phyloP scores from a whole-genome alignment of 37 sponge, comb jelly and placozoan genomes.

The Cladorhizidae sp. region DNA sequence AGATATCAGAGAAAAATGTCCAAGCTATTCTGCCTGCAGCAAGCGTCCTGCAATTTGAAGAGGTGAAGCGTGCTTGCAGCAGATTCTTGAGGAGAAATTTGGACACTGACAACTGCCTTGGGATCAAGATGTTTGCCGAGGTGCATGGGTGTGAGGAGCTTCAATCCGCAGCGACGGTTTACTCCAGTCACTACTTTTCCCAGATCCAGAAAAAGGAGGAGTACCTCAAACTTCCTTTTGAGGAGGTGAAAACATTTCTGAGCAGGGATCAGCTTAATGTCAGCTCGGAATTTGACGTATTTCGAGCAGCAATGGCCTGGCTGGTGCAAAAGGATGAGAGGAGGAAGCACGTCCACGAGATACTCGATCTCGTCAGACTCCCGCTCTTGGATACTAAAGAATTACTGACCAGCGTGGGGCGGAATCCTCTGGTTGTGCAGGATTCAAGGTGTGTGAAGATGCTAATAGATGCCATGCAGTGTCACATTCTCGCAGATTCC shows the following conservation, averaged over 20 bases:
- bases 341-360: constrained; percentile 1
- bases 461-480: constrained; percentile 41
- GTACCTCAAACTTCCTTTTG: constrained; percentile 22
- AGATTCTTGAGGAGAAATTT: constrained; percentile 43
- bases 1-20: constrained; percentile 58
- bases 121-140: constrained; percentile 63
- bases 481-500: constrained; percentile 21
- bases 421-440: background rate
- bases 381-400: constrained; percentile 32
- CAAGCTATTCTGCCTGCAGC: constrained; percentile 64
- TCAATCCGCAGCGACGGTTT: constrained; percentile 27
- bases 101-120: constrained; percentile 67
- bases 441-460: constrained; percentile 39
- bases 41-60: constrained; percentile 54
- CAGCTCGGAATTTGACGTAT: constrained; percentile 46
- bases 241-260: constrained; percentile 29
- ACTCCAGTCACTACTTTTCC: constrained; percentile 40
- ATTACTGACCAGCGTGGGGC: constrained; percentile 23
- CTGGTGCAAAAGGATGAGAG: constrained; percentile 18
- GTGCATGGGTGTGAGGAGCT: constrained; percentile 50
- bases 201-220: constrained; percentile 51
- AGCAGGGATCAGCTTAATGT: constrained; percentile 39
- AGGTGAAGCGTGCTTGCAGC: constrained; percentile 44
- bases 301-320: constrained; percentile 56
- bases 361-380: constrained; percentile 36